Conservation (phyloP, 2,797 vertebrate genomes). For the Philypnodon macrostomus region DNA sequence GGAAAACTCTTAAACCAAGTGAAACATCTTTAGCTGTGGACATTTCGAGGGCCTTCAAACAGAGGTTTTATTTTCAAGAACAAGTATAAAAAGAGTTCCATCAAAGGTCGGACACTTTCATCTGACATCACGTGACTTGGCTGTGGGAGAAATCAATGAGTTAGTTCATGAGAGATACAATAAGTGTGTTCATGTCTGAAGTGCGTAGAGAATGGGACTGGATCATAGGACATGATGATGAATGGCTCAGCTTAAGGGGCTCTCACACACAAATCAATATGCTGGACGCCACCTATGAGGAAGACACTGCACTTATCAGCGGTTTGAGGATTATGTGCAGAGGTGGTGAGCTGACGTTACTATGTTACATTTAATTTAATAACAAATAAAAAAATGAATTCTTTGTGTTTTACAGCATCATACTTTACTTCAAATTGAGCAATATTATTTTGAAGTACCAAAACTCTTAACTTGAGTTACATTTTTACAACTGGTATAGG, state of each 20-base stretch:
- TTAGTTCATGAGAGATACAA: slow-evolving; percentile 42
- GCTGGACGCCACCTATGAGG: slow-evolving; percentile 20
- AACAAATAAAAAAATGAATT: no score
- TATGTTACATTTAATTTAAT: no score
- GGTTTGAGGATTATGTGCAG: not conserved
- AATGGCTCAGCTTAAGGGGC: slow-evolving; percentile 28
- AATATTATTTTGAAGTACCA: no score
- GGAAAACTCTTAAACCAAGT: slow-evolving; percentile 24
- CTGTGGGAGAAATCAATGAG: slow-evolving; percentile 21
- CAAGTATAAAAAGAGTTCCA: slow-evolving; percentile 26
- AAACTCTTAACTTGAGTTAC: no score
- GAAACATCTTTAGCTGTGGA: slow-evolving; percentile 21
- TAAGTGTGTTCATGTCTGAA: slow-evolving; percentile 39
- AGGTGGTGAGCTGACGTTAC: no score
- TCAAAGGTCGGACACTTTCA: slow-evolving; percentile 31
- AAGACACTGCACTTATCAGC: no score
- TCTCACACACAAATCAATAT: slow-evolving; percentile 23
- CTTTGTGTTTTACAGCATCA: no score
- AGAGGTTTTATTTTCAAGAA: slow-evolving; percentile 27
- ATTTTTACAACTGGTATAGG: no score
- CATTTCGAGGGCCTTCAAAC: slow-evolving; percentile 41
- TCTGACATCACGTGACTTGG: slow-evolving; percentile 42
- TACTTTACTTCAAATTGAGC: no score
- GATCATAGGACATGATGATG: slow-evolving; percentile 46
- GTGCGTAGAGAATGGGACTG: slow-evolving; percentile 26